These are phyloP conservation scores for Aspidiotus destructor DNA, from an alignment of 2,888 invertebrate species.

Conservation along the genomic window DNA sequence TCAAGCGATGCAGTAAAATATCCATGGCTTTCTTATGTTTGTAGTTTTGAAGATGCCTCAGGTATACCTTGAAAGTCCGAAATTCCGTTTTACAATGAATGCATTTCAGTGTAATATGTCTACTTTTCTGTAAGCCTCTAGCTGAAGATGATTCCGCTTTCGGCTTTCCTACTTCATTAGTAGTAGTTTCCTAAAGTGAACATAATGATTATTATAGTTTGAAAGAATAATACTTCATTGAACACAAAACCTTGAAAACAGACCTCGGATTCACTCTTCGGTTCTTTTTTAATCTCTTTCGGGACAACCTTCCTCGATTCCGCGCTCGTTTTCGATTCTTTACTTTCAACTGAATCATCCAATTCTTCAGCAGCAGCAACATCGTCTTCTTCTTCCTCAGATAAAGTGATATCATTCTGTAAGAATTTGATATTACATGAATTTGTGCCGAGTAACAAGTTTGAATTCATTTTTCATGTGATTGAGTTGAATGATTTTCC, in stretches of 20 bases:
- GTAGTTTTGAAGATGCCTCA: constrained; percentile 31
- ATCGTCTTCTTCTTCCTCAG: constrained; percentile 23
- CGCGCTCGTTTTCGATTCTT: no score
- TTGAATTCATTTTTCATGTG: no score
- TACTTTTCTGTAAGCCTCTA: constrained; percentile 3
- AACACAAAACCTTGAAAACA: neutral
- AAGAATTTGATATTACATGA: neutral
- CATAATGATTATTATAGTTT: no score
- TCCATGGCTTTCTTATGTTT: constrained; percentile 34
- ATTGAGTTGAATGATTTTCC: no score
- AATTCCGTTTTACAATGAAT: constrained; percentile 15
- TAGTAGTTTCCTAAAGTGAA: neutral
- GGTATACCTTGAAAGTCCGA: constrained; percentile 23
- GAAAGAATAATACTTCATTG: neutral
- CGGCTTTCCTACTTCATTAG: neutral
- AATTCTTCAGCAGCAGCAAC: constrained; percentile 29
- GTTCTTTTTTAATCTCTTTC: constrained; percentile 29
- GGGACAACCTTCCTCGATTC: constrained; percentile 25
- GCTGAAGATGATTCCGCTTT: neutral
- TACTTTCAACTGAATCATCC: constrained; percentile 16
- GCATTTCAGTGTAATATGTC: constrained; percentile 19
- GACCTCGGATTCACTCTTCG: constrained; percentile 5
- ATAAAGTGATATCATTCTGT: neutral
- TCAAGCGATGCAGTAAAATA: constrained; percentile 19
- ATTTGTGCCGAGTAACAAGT: no score